Percentiles rank a stretch among this genome's conserved stretches.
Conservation (phyloP, 1,140 invertebrate genomes). For the Stegodyphus mimosarum region DNA sequence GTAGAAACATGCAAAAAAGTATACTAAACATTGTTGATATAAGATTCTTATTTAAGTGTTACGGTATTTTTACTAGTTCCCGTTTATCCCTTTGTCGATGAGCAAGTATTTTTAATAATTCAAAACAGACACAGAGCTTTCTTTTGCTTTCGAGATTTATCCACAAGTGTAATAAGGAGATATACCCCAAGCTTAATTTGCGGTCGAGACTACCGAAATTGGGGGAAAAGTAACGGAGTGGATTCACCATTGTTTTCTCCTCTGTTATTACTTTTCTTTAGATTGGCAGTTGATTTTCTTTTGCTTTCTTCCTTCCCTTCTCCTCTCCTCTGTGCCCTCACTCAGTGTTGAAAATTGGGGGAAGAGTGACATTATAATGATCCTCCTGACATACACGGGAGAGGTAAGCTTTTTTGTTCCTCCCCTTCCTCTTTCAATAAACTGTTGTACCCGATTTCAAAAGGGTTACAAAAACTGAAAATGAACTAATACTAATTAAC, state of each 20-base stretch:
- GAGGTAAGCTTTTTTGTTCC: background rate
- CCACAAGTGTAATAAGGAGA: too few relatives aligned
- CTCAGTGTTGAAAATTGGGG: background rate
- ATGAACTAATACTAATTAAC: too few relatives aligned
- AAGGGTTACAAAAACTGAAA: too few relatives aligned
- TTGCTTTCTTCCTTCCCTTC: background rate
- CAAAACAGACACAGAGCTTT: too few relatives aligned
- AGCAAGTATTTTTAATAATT: too few relatives aligned
- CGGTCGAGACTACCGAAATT: slow-evolving; percentile 8
- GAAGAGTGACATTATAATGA: background rate
- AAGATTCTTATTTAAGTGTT: too few relatives aligned
- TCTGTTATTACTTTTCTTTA: slow-evolving; percentile 16
- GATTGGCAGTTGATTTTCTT: background rate
- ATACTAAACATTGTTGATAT: too few relatives aligned
- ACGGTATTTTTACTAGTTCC: too few relatives aligned
- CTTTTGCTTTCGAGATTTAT: too few relatives aligned
- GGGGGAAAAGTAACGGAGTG: slow-evolving; percentile 30
- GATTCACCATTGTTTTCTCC: slow-evolving; percentile 19
- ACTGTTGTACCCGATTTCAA: background rate
- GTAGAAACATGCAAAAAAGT: too few relatives aligned
- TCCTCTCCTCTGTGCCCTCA: too few relatives aligned
- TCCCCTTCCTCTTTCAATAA: background rate
- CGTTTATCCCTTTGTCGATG: too few relatives aligned
- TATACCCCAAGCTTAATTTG: background rate
- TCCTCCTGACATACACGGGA: background rate